A percentile compares a stretch with the other conserved stretches of the same genome.
Conservation (phyloP, 2,797 vertebrate genomes). For the Balearica regulorum region DNA sequence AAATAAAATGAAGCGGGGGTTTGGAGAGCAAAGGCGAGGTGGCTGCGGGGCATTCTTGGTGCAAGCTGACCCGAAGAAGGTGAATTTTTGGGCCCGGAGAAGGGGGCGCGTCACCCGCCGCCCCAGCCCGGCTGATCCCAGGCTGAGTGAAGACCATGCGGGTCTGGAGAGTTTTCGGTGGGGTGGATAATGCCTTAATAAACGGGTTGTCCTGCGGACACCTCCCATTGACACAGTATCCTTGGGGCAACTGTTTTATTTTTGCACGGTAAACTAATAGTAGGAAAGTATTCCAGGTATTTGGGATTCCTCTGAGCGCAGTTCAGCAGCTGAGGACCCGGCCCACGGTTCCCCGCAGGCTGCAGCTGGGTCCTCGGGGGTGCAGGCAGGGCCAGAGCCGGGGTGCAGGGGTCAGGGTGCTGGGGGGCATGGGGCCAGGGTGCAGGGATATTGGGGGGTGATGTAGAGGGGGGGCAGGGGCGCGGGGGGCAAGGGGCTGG, state of each 20-base stretch:
- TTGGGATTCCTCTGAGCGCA: not conserved
- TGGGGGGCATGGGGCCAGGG: not conserved
- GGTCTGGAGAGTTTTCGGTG: not conserved
- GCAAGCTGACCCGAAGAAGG: not conserved
- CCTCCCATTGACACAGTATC: not conserved
- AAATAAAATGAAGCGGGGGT: not conserved
- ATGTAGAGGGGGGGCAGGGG: not conserved
- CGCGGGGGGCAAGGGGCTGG: not conserved
- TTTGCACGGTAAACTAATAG: not conserved
- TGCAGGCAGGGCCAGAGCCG: rapidly evolving
- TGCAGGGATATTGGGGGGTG: not conserved
- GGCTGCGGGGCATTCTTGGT: rapidly evolving
- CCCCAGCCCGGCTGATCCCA: not conserved
- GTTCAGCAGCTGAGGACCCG: not conserved
- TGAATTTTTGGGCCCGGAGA: not conserved
- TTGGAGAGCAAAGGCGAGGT: rapidly evolving
- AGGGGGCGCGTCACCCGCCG: rapidly evolving
- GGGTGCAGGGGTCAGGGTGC: not conserved
- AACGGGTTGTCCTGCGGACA: not conserved
- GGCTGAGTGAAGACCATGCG: rapidly evolving
- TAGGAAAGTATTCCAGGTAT: constrained; percentile 35
- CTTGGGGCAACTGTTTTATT: constrained; percentile 5
- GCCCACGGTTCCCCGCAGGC: not conserved
- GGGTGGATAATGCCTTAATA: not conserved
- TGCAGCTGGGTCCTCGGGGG: not conserved